These are phyloP conservation scores for Cylloceria caligata DNA, from an alignment of 2,888 invertebrate genomes.

Conservation along the genomic window DNA sequence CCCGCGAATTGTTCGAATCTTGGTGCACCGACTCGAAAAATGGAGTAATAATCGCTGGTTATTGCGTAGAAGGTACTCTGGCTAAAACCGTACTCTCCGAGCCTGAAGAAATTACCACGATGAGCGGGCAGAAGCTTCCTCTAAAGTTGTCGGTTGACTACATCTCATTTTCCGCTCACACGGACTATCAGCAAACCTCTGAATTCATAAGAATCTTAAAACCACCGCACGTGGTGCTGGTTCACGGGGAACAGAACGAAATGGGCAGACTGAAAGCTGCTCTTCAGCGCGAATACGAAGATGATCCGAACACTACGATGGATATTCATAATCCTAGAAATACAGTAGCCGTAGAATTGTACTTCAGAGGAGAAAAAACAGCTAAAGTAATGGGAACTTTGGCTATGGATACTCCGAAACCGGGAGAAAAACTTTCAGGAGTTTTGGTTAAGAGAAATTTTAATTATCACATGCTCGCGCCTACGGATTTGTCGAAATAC, in stretches of 20 bases:
- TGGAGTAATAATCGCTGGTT: slow-evolving; percentile 99
- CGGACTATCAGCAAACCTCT: slow-evolving; percentile 98
- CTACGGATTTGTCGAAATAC: slow-evolving; percentile 97
- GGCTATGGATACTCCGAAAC: slow-evolving; percentile 92
- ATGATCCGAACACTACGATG: slow-evolving; percentile 92
- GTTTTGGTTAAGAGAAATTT: slow-evolving; percentile 98
- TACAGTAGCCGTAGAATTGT: slow-evolving; percentile 95
- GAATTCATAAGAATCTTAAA: slow-evolving; percentile 97
- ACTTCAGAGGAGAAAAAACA: slow-evolving; percentile 98
- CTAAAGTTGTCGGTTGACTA: slow-evolving; percentile 99
- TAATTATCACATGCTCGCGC: slow-evolving; percentile 97
- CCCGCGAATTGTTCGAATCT: slow-evolving; percentile 98
- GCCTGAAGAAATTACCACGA: slow-evolving; percentile 98
- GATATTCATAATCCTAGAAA: slow-evolving; percentile 98
- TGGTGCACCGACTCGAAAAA: slow-evolving; percentile 99
- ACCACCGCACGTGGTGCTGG: slow-evolving; percentile 98
- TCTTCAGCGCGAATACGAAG: slow-evolving; percentile 96
- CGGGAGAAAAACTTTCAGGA: slow-evolving; percentile 94
- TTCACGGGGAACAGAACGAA: slow-evolving; percentile 99
- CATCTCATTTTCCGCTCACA: slow-evolving; percentile 99
- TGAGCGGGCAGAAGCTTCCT: slow-evolving; percentile 98
- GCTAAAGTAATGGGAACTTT: slow-evolving; percentile 98
- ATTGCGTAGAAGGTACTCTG: slow-evolving; percentile 95
- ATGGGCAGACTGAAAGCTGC: slow-evolving; percentile 98
- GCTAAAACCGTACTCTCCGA: slow-evolving; percentile 98